phyloP scores from a whole-genome alignment of 2,888 invertebrate genomes.

The Steinernema scapterisci region DNA sequence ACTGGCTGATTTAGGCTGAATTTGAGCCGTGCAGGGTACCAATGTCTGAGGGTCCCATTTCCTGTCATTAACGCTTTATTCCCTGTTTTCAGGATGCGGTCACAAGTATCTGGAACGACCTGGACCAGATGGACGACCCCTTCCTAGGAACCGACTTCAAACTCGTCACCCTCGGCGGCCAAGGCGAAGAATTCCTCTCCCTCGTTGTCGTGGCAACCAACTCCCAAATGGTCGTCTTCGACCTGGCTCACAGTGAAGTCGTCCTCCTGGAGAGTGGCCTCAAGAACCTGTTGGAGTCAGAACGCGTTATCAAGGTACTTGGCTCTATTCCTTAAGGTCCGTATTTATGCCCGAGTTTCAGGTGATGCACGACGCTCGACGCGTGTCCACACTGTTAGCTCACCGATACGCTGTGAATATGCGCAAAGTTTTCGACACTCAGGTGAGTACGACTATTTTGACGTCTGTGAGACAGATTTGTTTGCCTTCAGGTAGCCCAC shows the following conservation, averaged over 20 bases:
- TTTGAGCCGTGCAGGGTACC: too few species aligned
- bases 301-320: constrained; percentile 57
- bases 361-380: constrained; percentile 62
- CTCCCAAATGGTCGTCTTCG: constrained; percentile 71
- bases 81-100: constrained; percentile 54
- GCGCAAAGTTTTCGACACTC: constrained; percentile 65
- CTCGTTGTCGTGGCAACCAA: constrained; percentile 78
- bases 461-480: too few species aligned
- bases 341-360: constrained; percentile 17
- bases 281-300: constrained; percentile 59
- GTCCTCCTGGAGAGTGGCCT: constrained; percentile 64
- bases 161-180: constrained; percentile 82
- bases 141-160: constrained; percentile 85
- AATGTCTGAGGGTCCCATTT: too few species aligned
- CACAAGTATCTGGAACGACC: constrained; percentile 51
- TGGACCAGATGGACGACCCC: constrained; percentile 52
- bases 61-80: too few species aligned
- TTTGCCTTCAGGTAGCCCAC: constrained; percentile 77
- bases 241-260: constrained; percentile 61
- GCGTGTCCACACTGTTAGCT: constrained; percentile 57
- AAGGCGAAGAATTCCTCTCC: constrained; percentile 82
- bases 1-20: too few species aligned
- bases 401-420: constrained; percentile 63
- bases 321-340: not conserved
- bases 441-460: constrained; percentile 43